These are phyloP conservation scores for Troides helena DNA, from an alignment of 2,888 invertebrate genomes.

Conservation along the genomic window DNA sequence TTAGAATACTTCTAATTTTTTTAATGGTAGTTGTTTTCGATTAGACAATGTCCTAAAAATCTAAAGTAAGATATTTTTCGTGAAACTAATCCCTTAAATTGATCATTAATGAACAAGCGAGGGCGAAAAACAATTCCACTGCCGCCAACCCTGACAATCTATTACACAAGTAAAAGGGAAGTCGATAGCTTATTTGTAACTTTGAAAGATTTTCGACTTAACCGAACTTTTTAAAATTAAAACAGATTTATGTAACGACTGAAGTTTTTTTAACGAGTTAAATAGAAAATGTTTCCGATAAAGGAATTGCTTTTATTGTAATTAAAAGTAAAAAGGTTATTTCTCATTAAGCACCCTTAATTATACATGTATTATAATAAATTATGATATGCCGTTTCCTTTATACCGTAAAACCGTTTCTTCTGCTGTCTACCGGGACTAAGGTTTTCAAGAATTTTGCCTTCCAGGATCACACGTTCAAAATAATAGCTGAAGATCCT, in stretches of 20 bases:
- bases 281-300: conserved; percentile 13
- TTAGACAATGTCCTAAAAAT: conserved; percentile 1
- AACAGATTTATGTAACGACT: conserved; percentile 26
- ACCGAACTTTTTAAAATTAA: conserved; percentile 26
- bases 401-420: no score
- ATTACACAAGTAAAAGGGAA: conserved; percentile 23
- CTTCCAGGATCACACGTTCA: no score
- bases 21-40: conserved; percentile 7
- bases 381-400: no score
- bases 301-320: no score
- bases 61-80: conserved; percentile 11
- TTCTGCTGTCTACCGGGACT: no score
- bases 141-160: conserved; percentile 17
- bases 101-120: conserved; percentile 6
- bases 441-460: no score
- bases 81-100: not conserved
- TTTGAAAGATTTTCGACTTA: conserved; percentile 22
- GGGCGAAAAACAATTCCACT: conserved; percentile 14
- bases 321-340: no score
- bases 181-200: conserved; percentile 22
- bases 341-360: no score
- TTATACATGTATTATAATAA: no score
- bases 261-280: conserved; percentile 21
- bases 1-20: not conserved
- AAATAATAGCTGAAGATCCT: no score